phyloP scores from a whole-genome alignment of 1,140 invertebrate species.

The Drosophila jambulina region DNA sequence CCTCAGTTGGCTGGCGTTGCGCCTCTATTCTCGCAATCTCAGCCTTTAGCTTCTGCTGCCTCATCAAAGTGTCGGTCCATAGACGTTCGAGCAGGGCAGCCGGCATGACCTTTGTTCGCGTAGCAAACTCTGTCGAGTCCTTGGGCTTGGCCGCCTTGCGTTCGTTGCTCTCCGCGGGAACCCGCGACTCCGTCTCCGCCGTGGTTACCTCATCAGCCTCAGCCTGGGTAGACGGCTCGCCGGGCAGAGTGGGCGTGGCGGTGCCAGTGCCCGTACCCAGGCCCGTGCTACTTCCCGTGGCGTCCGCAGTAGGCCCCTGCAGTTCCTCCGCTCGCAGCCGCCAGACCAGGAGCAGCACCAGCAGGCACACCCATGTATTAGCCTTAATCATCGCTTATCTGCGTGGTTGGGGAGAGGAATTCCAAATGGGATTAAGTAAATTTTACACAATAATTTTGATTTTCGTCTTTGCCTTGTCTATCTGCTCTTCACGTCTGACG shows the following conservation, averaged over 20 bases:
- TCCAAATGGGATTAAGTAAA: not conserved
- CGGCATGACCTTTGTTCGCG: conserved; percentile 64
- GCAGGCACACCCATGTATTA: conserved; percentile 39
- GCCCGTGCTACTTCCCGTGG: conserved; percentile 19
- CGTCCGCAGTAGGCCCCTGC: conserved; percentile 54
- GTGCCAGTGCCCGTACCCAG: conserved; percentile 19
- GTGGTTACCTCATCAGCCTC: conserved; percentile 57
- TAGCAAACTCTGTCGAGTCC: conserved; percentile 42
- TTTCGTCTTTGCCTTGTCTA: conserved; percentile 35
- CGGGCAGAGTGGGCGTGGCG: conserved; percentile 17
- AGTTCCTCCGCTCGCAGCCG: conserved; percentile 58
- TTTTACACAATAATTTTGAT: conserved; percentile 36
- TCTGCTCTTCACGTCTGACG: conserved; percentile 63
- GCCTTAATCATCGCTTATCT: conserved; percentile 49
- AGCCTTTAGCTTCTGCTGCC: conserved; percentile 71
- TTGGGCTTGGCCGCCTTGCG: conserved; percentile 65
- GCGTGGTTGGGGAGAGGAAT: not conserved
- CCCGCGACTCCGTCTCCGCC: conserved; percentile 43
- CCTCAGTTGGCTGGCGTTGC: conserved; percentile 4
- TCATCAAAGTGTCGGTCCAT: conserved; percentile 64
- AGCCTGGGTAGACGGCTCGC: conserved; percentile 23
- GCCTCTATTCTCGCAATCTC: conserved; percentile 68
- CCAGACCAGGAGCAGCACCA: conserved; percentile 45
- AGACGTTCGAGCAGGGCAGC: conserved; percentile 67
- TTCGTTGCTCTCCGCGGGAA: conserved; percentile 51